Base-by-base conservation (phyloP, 2,888 invertebrate genomes). In the Athetis lepigone region DNA sequence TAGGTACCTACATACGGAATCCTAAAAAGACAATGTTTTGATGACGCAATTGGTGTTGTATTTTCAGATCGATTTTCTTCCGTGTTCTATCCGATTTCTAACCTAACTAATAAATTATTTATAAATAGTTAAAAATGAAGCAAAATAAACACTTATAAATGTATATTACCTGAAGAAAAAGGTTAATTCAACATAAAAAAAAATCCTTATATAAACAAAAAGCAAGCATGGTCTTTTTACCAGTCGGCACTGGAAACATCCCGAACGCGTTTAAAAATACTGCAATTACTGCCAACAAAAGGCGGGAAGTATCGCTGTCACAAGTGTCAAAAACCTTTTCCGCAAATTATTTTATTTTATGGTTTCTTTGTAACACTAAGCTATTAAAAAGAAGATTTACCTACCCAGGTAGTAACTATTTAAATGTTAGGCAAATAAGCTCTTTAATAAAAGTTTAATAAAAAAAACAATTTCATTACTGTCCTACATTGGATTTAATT, bases 151-250 rank as follows among this genome's bases (percentile, higher is more conserved):
- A n/a, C n/a, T n/a, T n/a, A n/a, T n/a, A n/a, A n/a, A n/a, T n/a
- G n/a, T n/a, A n/a, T n/a, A n/a, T n/a, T n/a, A n/a, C n/a, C n/a
- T n/a, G n/a, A n/a, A n/a, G n/a, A n/a, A n/a, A n/a, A n/a, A n/a
- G n/a, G n/a, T n/a, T n/a, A n/a, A n/a, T n/a, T n/a, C n/a, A n/a
- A n/a, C 27, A 19, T 21, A 21, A 33, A 45, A 19, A 45, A 33
- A 13, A 33, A 42, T 65, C n/a, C n/a, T n/a, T 2, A 2, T n/a
- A 43, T 16, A 2, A 18, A 11, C 8, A 45, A 9, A 5, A 16
- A 52, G 5, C 19, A 7, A 50, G 27, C 50, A 11, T 46, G 45
- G 50, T 49, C 1, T 46, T 66, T 65, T 68, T 67, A 45, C 18
- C 18, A 33, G 3, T 13, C 23, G 7, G 16, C 13, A 1, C 33